phyloP scores from a whole-genome alignment of 2,797 vertebrate genomes.

The Passerculus sandwichensis region DNA sequence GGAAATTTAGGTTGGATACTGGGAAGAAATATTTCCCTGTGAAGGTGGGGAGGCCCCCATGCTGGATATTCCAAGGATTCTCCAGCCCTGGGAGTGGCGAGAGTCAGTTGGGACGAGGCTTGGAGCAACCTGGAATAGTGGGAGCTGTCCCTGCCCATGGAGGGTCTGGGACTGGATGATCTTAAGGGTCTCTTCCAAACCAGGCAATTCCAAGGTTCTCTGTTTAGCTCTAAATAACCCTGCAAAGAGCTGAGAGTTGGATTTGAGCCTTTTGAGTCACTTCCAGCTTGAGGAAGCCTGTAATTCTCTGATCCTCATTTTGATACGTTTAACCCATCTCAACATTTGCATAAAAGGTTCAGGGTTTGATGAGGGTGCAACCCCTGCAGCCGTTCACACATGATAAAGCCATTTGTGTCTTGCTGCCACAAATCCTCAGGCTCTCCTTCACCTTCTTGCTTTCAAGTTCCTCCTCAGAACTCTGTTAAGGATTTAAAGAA shows the following conservation, averaged over 20 bases:
- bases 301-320: not conserved
- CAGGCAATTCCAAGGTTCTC: not conserved
- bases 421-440: not conserved
- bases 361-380: not conserved
- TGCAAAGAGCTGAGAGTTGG: not conserved
- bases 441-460: not conserved
- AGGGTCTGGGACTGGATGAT: not conserved
- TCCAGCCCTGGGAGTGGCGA: not conserved
- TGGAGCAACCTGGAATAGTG: not conserved
- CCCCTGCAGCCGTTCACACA: too few species aligned
- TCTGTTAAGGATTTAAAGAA: not conserved
- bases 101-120: not conserved
- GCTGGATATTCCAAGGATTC: not conserved
- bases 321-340: not conserved
- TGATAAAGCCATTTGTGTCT: not conserved
- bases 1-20: too few species aligned
- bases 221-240: not conserved
- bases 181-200: not conserved
- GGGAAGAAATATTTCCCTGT: not conserved
- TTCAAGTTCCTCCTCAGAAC: not conserved
- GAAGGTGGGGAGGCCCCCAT: not conserved
- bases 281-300: not conserved
- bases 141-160: not conserved
- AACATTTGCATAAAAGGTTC: too few species aligned
- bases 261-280: not conserved